Base-by-base conservation (phyloP, 2,888 invertebrate species). In the Caenorhabditis becei region DNA sequence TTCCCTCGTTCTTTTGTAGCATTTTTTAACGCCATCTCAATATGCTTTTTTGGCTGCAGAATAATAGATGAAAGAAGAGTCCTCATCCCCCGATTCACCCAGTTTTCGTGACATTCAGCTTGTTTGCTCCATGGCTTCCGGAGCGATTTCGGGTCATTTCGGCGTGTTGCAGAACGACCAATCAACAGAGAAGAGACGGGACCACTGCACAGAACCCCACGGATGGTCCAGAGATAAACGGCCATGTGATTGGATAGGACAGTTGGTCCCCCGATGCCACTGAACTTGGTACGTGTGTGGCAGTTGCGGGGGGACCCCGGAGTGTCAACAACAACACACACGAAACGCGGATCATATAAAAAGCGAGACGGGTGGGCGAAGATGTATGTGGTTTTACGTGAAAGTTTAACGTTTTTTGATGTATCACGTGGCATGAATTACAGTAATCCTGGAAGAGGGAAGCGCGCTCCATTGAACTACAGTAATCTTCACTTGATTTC, bases 281-380 rank as follows among this genome's bases (percentile, higher is more conserved):
- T 63, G 71, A 63, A 71, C 71, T 71, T 62, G 70, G 70, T 70
- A 61, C 70, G 70, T 69, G 69, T 14, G 59, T 59, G 58, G 69
- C n/a, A n/a, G 32, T 54, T 28, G 51, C 4, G 4, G 20, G 44
- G 16, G 3, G 44, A 32, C 47, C 7, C 47, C 47, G 54, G 28
- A 18, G 54, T 54, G 54, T 54, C 54, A 54, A 54, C 54, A 54
- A 28, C 41, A 41, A 41, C 41, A 47, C 47, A 47, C n/a, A n/a
- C n/a, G n/a, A n/a, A n/a, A n/a, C n/a, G n/a, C n/a, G n/a, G n/a
- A n/a, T n/a, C n/a, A n/a, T n/a, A n/a, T n/a, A n/a, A n/a, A n/a
- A n/a, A n/a, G n/a, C n/a, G n/a, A n/a, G n/a, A n/a, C n/a, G n/a
- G n/a, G n/a, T n/a, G n/a, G n/a, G n/a, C n/a, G n/a, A n/a, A n/a